A percentile compares a stretch with the other conserved stretches of the same genome.
phyloP scores from a whole-genome alignment of 2,113 vertebrate genomes.

The Scatophagus argus region DNA sequence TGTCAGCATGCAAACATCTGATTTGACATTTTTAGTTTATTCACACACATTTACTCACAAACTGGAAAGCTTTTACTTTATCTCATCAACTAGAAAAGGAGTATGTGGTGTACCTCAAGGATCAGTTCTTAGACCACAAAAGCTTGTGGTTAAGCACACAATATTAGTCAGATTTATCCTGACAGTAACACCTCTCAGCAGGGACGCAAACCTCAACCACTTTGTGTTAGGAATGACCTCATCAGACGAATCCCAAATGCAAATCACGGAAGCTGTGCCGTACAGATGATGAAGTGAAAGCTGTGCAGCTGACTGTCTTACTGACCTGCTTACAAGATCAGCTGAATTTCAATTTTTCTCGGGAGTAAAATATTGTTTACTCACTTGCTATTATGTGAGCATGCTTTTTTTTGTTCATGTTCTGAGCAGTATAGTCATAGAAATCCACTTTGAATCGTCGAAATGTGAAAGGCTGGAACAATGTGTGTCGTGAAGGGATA shows the following conservation, averaged over 20 bases:
- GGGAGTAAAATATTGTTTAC: conserved; percentile 48
- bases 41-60: background rate
- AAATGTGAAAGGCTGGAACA: background rate
- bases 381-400: conserved; percentile 20
- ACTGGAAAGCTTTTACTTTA: background rate
- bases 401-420: conserved; percentile 14
- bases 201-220: background rate
- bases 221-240: background rate
- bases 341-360: conserved; percentile 40
- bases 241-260: conserved; percentile 31
- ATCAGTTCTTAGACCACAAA: background rate
- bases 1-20: too few relatives aligned
- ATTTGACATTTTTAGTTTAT: background rate
- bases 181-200: background rate
- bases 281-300: conserved; percentile 21
- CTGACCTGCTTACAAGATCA: conserved; percentile 63
- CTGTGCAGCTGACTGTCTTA: conserved; percentile 25
- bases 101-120: background rate
- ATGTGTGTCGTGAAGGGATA: background rate
- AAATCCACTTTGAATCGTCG: background rate
- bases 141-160: background rate
- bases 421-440: conserved; percentile 19
- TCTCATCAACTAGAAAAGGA: background rate
- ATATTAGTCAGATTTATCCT: background rate
- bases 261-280: background rate